A percentile compares a stretch with the other conserved stretches of the same genome.
Evolutionary conservation across 2,888 invertebrate genomes (phyloP).

Genomic region (Baccha elongata): DNA sequence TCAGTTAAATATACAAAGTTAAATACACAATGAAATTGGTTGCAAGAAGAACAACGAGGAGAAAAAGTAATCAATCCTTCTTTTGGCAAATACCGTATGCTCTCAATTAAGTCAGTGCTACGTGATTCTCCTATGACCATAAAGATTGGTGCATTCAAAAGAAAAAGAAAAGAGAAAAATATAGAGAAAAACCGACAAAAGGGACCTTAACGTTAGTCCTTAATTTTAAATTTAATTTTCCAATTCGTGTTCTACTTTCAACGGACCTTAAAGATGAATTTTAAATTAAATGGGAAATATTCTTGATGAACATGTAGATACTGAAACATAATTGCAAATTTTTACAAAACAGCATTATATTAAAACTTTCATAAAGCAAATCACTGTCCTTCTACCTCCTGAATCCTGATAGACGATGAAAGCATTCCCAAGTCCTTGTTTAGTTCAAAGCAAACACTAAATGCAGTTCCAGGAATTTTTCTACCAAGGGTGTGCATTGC

Average conservation of each 20-base stretch:
- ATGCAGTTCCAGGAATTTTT: slow-evolving; percentile 3
- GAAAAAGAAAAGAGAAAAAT: not conserved
- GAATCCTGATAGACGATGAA: not conserved
- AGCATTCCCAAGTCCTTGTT: not conserved
- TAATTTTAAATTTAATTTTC: slow-evolving; percentile 9
- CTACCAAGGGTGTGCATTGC: not conserved
- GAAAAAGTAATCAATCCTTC: slow-evolving; percentile 41
- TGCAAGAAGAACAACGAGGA: slow-evolving; percentile 1
- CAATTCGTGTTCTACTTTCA: not conserved
- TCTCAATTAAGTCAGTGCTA: slow-evolving; percentile 39
- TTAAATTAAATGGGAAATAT: not conserved
- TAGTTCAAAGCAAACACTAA: slow-evolving; percentile 4
- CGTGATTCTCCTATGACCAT: slow-evolving; percentile 22
- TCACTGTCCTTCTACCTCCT: not conserved
- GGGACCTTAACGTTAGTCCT: too few relatives aligned
- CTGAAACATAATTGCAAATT: not conserved
- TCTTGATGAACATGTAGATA: not conserved
- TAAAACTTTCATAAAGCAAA: not conserved
- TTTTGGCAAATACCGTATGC: slow-evolving; percentile 35
- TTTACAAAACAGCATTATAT: not conserved
- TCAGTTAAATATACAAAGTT: slow-evolving; percentile 55
- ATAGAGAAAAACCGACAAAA: not conserved
- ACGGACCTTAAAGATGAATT: not conserved
- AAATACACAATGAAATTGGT: slow-evolving; percentile 43
- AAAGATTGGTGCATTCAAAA: not conserved